Evolutionary conservation across 2,797 vertebrate genomes (phyloP).

Genomic region (Dicrostonyx torquatus): DNA sequence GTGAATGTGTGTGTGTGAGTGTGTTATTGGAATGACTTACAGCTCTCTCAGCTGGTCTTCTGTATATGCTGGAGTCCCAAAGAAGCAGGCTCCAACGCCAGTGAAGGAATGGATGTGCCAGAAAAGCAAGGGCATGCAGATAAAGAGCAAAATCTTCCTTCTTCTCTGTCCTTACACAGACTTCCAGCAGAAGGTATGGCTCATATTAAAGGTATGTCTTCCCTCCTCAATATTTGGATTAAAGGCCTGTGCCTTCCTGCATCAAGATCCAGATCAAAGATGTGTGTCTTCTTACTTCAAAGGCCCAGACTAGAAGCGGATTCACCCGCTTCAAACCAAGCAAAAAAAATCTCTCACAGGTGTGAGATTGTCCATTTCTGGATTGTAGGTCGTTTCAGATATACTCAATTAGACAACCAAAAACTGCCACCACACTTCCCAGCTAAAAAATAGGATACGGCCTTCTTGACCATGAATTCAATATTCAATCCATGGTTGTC

Average conservation of each 20-base stretch:
- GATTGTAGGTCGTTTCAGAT: not conserved
- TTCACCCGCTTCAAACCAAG: not conserved
- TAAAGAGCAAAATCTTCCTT: not conserved
- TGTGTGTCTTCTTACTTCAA: not conserved
- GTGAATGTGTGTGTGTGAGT: not conserved
- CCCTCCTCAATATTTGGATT: not conserved
- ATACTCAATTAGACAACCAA: too few species aligned
- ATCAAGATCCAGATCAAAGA: not conserved
- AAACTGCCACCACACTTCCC: not conserved
- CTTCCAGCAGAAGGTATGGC: too few species aligned
- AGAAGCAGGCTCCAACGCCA: not conserved
- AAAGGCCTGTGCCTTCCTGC: not conserved
- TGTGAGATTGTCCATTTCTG: not conserved
- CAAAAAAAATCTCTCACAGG: not conserved
- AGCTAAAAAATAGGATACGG: not conserved
- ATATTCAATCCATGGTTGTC: fast-evolving
- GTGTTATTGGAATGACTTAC: not conserved
- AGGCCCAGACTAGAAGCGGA: not conserved
- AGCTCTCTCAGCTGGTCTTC: not conserved
- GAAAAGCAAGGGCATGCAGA: too few species aligned
- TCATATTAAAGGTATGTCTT: not conserved
- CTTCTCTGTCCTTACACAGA: not conserved
- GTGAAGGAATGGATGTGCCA: not conserved
- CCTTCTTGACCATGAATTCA: not conserved
- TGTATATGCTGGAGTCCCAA: not conserved